phyloP scores from a whole-genome alignment of 2,797 vertebrate genomes.

The Darevskia mixta region DNA sequence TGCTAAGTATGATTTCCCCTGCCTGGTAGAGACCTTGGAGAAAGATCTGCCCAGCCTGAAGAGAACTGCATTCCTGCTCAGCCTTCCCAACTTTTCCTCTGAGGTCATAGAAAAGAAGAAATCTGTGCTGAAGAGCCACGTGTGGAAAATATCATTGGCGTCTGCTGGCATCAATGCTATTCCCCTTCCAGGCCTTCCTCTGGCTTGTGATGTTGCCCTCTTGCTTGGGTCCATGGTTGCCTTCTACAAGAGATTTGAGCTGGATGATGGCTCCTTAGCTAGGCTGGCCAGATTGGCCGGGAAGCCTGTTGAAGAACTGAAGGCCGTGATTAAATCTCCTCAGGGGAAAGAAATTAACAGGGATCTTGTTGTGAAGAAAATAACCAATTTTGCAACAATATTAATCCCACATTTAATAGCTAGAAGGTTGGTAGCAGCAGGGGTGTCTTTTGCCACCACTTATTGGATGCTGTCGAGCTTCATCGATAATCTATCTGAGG shows the following conservation, averaged over 20 bases:
- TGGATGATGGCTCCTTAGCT: slow-evolving; percentile 54
- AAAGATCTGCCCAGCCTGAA: slow-evolving; percentile 62
- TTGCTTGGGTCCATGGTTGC: slow-evolving; percentile 44
- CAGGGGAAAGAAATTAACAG: slow-evolving; percentile 4
- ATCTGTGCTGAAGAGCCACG: background rate
- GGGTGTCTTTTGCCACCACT: no score
- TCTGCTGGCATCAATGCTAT: slow-evolving; percentile 26
- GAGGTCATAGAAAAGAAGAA: slow-evolving; percentile 42
- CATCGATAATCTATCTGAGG: no score
- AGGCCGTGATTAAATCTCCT: slow-evolving; percentile 41
- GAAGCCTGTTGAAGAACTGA: slow-evolving; percentile 37
- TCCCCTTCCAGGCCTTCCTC: slow-evolving; percentile 22
- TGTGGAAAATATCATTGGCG: slow-evolving; percentile 41
- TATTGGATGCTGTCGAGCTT: no score
- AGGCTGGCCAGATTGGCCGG: slow-evolving; percentile 38
- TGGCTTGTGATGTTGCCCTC: slow-evolving; percentile 7
- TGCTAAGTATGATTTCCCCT: slow-evolving; percentile 19
- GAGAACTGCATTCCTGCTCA: slow-evolving; percentile 55
- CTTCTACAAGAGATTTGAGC: slow-evolving; percentile 20
- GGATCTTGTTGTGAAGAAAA: background rate
- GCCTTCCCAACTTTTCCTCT: slow-evolving; percentile 19
- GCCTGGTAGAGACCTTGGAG: background rate
- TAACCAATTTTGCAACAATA: accelerated
- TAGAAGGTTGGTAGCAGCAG: no score
- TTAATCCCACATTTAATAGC: no score